phyloP scores from a whole-genome alignment of 2,888 invertebrate species.

The Rotaria magnacalcarata region DNA sequence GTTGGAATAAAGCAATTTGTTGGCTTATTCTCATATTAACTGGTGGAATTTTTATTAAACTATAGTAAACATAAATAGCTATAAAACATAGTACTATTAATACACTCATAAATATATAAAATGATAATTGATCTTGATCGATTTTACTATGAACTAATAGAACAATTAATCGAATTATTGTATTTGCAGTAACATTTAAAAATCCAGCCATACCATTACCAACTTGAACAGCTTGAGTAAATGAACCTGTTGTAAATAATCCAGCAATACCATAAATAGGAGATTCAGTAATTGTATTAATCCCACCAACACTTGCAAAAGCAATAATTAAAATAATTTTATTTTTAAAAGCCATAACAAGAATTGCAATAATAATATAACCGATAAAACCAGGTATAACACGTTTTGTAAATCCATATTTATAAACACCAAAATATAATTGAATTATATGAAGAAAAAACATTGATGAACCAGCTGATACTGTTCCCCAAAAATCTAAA shows the following conservation, averaged over 20 bases:
- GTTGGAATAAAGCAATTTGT: neutral
- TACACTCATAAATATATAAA: neutral
- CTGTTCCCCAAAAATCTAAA: neutral
- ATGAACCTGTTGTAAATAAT: neutral
- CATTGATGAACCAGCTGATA: neutral
- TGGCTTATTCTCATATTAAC: neutral
- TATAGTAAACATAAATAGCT: neutral
- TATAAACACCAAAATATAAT: conserved; percentile 3
- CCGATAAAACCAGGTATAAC: neutral
- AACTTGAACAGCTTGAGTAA: conserved; percentile 1
- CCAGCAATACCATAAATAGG: neutral
- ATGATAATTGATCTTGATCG: neutral
- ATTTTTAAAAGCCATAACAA: neutral
- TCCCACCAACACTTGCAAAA: neutral
- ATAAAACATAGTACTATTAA: neutral
- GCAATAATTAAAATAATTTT: neutral
- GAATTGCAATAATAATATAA: neutral
- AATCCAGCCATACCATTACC: conserved; percentile 20
- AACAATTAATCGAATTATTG: neutral
- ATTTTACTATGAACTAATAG: neutral
- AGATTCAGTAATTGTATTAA: neutral
- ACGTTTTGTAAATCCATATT: neutral
- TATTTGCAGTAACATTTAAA: neutral
- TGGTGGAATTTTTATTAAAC: neutral
- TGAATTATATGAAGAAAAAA: neutral